A percentile compares a stretch with the other conserved stretches of the same genome.
These are phyloP conservation scores for Hirtodrosophila duncani DNA, from an alignment of 2,888 invertebrate species.

Conservation along the genomic window DNA sequence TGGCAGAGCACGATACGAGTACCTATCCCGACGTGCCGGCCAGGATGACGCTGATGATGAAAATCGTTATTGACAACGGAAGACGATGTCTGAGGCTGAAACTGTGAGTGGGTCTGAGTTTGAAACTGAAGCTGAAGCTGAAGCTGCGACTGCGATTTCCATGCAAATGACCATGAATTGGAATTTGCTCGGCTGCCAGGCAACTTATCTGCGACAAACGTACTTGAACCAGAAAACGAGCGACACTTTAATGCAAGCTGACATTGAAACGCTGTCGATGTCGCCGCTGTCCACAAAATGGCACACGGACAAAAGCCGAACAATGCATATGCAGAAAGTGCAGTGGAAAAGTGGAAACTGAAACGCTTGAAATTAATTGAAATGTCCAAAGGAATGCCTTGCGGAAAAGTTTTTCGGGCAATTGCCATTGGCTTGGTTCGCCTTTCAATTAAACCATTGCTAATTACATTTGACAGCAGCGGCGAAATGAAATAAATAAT, in stretches of 20 bases:
- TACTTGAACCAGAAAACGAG: slow-evolving; percentile 76
- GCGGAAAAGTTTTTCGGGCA: slow-evolving; percentile 51
- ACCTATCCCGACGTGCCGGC: slow-evolving; percentile 19
- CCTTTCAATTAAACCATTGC: slow-evolving; percentile 63
- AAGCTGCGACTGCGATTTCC: no score
- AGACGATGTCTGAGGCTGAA: slow-evolving; percentile 46
- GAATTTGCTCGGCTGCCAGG: slow-evolving; percentile 52
- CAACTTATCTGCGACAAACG: slow-evolving; percentile 62
- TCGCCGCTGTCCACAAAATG: slow-evolving; percentile 39
- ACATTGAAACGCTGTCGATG: slow-evolving; percentile 74
- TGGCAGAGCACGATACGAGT: slow-evolving; percentile 20
- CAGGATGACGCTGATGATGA: slow-evolving; percentile 70
- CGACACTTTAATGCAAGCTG: slow-evolving; percentile 75
- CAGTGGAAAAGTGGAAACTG: slow-evolving; percentile 39
- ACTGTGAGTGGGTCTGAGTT: no score
- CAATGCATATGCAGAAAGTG: slow-evolving; percentile 48
- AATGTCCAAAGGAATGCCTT: slow-evolving; percentile 42
- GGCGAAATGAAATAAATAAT: slow-evolving; percentile 38
- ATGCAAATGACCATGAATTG: slow-evolving; percentile 76
- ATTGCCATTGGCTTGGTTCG: slow-evolving; percentile 35
- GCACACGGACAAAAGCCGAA: slow-evolving; percentile 52
- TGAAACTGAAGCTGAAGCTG: no score
- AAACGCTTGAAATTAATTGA: slow-evolving; percentile 58
- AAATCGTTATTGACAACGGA: slow-evolving; percentile 76
- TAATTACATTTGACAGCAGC: slow-evolving; percentile 66